Base-by-base conservation (phyloP, 2,888 invertebrate species). In the Tetragonisca angustula region DNA sequence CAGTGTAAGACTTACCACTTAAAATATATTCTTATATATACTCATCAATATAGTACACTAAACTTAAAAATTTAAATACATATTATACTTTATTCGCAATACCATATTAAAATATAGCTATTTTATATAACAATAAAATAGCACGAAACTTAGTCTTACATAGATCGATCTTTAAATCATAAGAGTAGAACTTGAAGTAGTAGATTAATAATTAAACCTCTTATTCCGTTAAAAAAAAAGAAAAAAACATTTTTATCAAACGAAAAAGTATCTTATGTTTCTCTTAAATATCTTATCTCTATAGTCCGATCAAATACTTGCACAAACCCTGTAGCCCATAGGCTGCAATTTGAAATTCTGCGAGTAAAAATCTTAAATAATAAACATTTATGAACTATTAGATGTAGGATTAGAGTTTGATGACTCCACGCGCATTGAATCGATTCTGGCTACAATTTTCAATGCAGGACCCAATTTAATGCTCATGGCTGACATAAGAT, bases 401-500 rank as follows among this genome's bases (percentile, higher is more conserved):
- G 90, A 87, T 17, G 87, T 62, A 43, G 89, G 83, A 86, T 87
- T 91, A 21, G 92, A 92, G 73, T 89, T 92, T 50, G 93, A 91
- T 11, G 91, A 89, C 87, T 97, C 97, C 4, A 96, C 96, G 62
- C 97, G 95, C 96, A 98, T 97, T 1, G 97, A 96, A 93, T 98
- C 98, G 82, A 99, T 98, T 94, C 97, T 97, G 65, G 98, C 98
- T 89, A 98, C 98, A 81, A 99, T 98, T 95, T 99, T 99, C 76
- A 99, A 95, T 0, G 99, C 99, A 0, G 99, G 99, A 0, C 99
- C 99, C 32, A 99, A 96, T 93, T 99, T 99, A 97, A 99, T 99
- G 81, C 97, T 97, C 96, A 99, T 98, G 13, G 98, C 98, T 88
- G 97, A 97, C 95, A 99, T 99, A 52, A 99, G 95, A 95, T 99